A percentile compares a stretch with the other conserved stretches of the same genome.
These are phyloP conservation scores for Acanthis flammea DNA, from an alignment of 2,797 vertebrate genomes.

Conservation along the genomic window DNA sequence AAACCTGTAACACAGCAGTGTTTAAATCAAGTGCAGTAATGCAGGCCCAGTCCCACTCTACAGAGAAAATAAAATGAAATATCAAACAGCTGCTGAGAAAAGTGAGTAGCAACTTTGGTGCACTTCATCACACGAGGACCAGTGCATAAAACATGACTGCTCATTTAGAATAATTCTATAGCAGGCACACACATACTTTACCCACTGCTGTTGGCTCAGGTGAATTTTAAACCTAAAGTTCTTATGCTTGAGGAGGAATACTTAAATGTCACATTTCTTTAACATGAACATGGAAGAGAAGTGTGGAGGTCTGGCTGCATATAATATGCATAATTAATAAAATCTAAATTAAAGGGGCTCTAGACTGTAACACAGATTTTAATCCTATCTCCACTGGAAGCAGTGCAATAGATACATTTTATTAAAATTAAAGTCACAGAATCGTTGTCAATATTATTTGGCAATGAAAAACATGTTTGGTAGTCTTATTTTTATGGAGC, in stretches of 20 bases:
- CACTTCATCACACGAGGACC: not conserved
- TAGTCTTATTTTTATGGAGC: not conserved
- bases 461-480: not conserved
- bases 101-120: not conserved
- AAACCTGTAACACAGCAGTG: not conserved
- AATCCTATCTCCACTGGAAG: not conserved
- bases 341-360: not conserved
- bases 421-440: not conserved
- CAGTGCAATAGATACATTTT: not conserved
- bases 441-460: not conserved
- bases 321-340: not conserved
- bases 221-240: not conserved
- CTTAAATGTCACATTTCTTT: not conserved
- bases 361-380: not conserved
- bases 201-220: not conserved
- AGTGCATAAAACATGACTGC: not conserved
- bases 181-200: accelerated
- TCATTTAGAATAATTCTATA: not conserved
- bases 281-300: not conserved
- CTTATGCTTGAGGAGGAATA: not conserved
- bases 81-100: not conserved
- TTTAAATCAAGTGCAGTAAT: not conserved
- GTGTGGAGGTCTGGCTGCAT: not conserved
- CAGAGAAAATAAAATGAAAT: not conserved
- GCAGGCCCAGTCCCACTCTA: not conserved